Conservation (phyloP, 2,888 invertebrate species). For the Plagiodera versicolora region DNA sequence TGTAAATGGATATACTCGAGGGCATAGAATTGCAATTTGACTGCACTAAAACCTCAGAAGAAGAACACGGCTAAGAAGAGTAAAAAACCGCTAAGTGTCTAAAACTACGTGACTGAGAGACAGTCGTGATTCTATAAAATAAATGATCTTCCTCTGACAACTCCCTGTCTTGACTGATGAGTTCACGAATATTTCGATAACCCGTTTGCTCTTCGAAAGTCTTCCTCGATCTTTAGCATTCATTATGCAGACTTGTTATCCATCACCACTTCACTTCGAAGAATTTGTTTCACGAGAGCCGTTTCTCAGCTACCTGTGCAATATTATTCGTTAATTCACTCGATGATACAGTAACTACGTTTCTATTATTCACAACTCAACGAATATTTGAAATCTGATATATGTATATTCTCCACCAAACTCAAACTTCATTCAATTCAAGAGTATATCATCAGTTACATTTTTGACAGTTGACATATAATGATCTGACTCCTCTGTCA, state of each 20-base stretch:
- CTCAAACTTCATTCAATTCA: no score
- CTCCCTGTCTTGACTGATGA: slow-evolving; percentile 41
- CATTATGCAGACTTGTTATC: slow-evolving; percentile 16
- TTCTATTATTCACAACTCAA: neutral
- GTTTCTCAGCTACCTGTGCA: neutral
- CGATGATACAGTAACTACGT: no score
- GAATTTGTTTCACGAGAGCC: neutral
- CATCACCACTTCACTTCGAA: slow-evolving; percentile 4
- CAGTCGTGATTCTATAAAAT: slow-evolving; percentile 55
- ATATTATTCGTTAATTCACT: no score
- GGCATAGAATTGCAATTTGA: neutral
- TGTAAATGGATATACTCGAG: no score
- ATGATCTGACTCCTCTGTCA: no score
- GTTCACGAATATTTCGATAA: slow-evolving; percentile 37
- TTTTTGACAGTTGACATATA: no score
- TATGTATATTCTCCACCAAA: neutral
- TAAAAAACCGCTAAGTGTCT: slow-evolving; percentile 55
- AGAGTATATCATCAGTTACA: no score
- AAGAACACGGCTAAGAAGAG: slow-evolving; percentile 37
- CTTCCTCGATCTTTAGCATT: slow-evolving; percentile 18
- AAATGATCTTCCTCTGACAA: slow-evolving; percentile 50
- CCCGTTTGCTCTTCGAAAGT: slow-evolving; percentile 17
- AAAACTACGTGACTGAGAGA: slow-evolving; percentile 53
- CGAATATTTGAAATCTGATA: neutral
- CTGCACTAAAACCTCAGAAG: slow-evolving; percentile 14